Base-by-base conservation (phyloP, 1,140 invertebrate genomes). In the Parapsyche elsis region DNA sequence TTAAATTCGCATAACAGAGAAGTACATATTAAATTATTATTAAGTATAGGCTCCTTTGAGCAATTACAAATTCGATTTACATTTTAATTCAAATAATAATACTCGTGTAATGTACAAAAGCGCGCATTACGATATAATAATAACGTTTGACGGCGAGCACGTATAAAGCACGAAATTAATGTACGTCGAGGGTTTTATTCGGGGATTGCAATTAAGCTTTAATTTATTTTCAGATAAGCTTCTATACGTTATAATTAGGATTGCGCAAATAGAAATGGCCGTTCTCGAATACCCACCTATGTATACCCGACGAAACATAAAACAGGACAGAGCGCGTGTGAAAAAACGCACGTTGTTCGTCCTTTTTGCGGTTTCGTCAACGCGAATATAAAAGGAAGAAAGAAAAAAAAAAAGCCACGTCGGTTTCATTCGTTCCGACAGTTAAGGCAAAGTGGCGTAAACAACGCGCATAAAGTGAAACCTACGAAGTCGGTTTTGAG, bases 201-300 rank as follows among this genome's bases (percentile, higher is more conserved):
- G 24, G 64, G 64, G 64, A 67, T 67, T 67, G 64, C 64, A 67
- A 67, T 67, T 67, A 67, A 67, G 64, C 64, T 67, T 67, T 67
- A 67, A 67, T 67, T 67, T 67, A 67, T 46, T 74, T 74, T 74
- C 49, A 74, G 49, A 74, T 74, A 57, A 74, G 71, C 44, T 74
- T 57, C 71, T 57, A 74, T 74, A 67, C 23, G 16, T 57, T 46
- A 74, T 74, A 74, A 74, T 49, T 74, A 74, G 49, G 44, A 74
- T 74, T 74, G 70, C 61, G 61, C 67, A 73, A 79, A 71, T 79
- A 45, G 71, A 12, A 45, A 24, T 16, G 71, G 38, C 71, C 71
- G 71, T 75, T 23, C 21, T 16, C 45, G 49, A 14, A 53, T 12
- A 12, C 1, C 30, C 30, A 38, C 30, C 30, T 38, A 38, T n/a